A percentile compares a stretch with the other conserved stretches of the same genome.
Conservation (phyloP, 2,113 vertebrate genomes). For the Sylvia atricapilla region DNA sequence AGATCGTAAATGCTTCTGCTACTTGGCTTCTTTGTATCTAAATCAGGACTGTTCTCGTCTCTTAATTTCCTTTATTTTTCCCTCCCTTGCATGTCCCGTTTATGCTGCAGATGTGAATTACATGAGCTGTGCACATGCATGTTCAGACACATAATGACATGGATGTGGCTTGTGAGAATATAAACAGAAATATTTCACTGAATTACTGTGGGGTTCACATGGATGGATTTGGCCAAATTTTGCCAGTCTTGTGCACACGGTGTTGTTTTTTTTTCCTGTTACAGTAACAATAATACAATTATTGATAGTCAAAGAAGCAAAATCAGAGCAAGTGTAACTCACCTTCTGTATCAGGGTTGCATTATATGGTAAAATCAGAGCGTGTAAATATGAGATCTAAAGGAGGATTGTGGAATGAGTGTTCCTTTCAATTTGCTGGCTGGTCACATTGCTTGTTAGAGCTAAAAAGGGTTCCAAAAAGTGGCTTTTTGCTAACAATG, state of each 20-base stretch:
- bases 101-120: not conserved
- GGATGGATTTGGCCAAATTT: not conserved
- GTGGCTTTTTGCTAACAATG: slow-evolving; percentile 3
- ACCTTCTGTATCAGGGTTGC: not conserved
- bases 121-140: not conserved
- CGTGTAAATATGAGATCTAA: not conserved
- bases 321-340: not conserved
- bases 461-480: not conserved
- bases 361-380: not conserved
- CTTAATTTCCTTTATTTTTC: not conserved
- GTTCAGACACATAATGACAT: not conserved
- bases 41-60: not conserved
- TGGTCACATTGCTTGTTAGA: slow-evolving; percentile 5
- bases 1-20: not conserved
- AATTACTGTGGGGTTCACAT: not conserved
- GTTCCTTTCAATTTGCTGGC: not conserved
- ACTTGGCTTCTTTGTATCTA: not conserved
- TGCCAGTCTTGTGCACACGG: not conserved
- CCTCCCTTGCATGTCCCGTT: not conserved
- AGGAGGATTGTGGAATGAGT: not conserved
- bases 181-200: not conserved
- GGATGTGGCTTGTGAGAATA: not conserved
- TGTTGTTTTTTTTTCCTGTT: not conserved
- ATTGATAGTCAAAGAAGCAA: not conserved
- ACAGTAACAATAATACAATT: not conserved